A percentile compares a stretch with the other conserved stretches of the same genome.
Conservation (phyloP, 2,888 invertebrate species). For the Allolobophora icterica region DNA sequence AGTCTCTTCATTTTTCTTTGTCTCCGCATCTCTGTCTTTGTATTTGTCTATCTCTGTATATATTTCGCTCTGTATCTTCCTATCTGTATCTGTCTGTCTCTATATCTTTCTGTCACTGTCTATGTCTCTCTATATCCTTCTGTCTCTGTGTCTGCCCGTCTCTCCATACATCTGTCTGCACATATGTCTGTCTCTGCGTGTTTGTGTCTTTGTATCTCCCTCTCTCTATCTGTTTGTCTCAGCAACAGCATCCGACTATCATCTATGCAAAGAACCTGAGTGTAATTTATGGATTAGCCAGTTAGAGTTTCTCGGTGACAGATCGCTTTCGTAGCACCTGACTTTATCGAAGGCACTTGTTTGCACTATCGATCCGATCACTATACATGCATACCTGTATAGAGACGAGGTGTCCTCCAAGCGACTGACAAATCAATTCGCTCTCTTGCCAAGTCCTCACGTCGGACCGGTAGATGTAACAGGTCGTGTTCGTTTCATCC, state of each 20-base stretch:
- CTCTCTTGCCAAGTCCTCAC: slow-evolving; percentile 21
- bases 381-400: not conserved
- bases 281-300: not conserved
- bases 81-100: not conserved
- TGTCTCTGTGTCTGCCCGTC: not conserved
- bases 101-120: not conserved
- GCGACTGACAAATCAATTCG: slow-evolving; percentile 3
- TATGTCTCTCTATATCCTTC: not conserved
- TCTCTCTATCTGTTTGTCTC: not conserved
- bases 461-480: not conserved
- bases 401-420: not conserved
- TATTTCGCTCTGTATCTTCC: not conserved
- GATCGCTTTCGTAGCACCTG: not conserved
- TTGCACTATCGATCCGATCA: not conserved
- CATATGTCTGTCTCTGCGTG: too few relatives aligned
- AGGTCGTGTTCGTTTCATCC: slow-evolving; percentile 18
- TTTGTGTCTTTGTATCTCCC: too few relatives aligned
- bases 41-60: too few relatives aligned
- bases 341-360: not conserved
- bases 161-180: not conserved
- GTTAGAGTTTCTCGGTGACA: not conserved
- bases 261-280: not conserved
- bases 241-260: not conserved
- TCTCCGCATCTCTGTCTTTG: not conserved
- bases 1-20: not conserved